A percentile compares a stretch with the other conserved stretches of the same genome.
These are phyloP conservation scores for Tipula vernalis DNA, from an alignment of 2,888 invertebrate species.

Conservation along the genomic window DNA sequence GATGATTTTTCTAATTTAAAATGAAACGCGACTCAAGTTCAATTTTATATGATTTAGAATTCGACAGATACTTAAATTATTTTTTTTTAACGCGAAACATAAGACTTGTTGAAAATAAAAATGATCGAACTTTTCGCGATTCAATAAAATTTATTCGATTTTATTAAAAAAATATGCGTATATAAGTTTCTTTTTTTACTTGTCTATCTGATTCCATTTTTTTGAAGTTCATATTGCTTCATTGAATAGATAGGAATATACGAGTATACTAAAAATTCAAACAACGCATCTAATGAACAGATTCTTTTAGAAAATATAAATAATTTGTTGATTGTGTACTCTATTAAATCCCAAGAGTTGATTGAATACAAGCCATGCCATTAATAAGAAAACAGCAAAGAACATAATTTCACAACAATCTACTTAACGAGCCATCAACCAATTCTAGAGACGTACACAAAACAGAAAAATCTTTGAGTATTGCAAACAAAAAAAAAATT, in stretches of 20 bases:
- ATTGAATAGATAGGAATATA: neutral
- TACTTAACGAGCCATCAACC: neutral
- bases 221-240: neutral
- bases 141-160: no score
- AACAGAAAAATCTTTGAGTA: neutral
- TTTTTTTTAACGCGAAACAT: no score
- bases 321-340: neutral
- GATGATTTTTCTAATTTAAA: no score
- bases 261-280: neutral
- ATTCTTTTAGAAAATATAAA: neutral
- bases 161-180: no score
- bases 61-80: no score
- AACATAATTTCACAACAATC: neutral
- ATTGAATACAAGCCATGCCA: neutral
- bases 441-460: neutral
- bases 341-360: neutral
- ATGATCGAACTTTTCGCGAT: no score
- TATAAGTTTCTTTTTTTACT: no score
- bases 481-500: neutral
- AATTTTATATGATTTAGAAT: no score
- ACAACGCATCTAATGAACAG: neutral
- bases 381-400: neutral
- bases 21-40: no score
- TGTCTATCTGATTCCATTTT: neutral
- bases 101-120: no score